A percentile compares a stretch with the other conserved stretches of the same genome.
These are phyloP conservation scores for Drosophila simulans DNA, from an alignment of 1,140 invertebrate species.

Conservation along the genomic window DNA sequence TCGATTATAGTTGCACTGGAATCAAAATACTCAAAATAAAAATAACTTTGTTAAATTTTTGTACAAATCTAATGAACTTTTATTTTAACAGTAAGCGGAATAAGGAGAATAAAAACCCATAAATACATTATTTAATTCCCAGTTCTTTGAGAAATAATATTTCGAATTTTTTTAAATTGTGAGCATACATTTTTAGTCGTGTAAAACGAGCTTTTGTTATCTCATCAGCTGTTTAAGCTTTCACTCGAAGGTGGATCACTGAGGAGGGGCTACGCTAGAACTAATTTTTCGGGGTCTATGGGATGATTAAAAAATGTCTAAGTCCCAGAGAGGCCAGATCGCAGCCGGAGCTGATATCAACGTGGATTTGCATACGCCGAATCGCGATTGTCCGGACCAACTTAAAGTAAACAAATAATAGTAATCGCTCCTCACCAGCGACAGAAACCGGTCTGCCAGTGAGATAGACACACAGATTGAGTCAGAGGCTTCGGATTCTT, in stretches of 20 bases:
- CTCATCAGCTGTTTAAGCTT: constrained; percentile 31
- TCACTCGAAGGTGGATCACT: background rate
- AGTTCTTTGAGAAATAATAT: background rate
- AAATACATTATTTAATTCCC: too few relatives aligned
- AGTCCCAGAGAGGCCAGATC: constrained; percentile 12
- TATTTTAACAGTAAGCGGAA: too few relatives aligned
- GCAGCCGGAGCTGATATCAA: constrained; percentile 18
- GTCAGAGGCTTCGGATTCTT: constrained; percentile 34
- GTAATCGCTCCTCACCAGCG: constrained; percentile 6
- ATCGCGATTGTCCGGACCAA: constrained; percentile 20
- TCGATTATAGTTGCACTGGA: background rate
- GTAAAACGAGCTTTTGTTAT: constrained; percentile 23
- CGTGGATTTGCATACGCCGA: constrained; percentile 10
- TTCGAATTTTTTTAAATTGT: background rate
- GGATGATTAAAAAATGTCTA: constrained; percentile 14
- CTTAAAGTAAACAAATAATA: constrained; percentile 34
- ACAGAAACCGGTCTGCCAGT: constrained; percentile 13
- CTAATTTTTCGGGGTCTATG: background rate
- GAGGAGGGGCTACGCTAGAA: background rate
- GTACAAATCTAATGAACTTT: too few relatives aligned
- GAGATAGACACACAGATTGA: constrained; percentile 31
- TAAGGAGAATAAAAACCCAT: too few relatives aligned
- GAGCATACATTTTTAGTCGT: background rate
- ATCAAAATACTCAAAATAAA: background rate
- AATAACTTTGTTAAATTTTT: too few relatives aligned